Evolutionary conservation across 2,113 vertebrate genomes (phyloP).

Genomic region (Siniperca knerii): DNA sequence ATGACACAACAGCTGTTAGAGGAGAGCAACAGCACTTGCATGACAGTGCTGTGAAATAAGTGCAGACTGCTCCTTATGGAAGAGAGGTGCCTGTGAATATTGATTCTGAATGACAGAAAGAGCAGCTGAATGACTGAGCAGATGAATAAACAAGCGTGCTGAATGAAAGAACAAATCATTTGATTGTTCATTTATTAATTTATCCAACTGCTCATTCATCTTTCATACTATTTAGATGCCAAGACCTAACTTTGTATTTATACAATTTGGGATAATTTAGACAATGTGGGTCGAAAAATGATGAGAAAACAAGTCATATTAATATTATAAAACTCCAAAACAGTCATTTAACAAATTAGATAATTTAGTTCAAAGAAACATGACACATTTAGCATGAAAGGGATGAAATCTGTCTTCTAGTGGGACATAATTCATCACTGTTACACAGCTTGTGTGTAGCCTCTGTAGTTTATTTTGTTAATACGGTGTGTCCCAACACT

Average conservation of each 20-base stretch:
- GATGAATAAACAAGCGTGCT: slow-evolving; percentile 47
- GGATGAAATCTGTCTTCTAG: slow-evolving; percentile 27
- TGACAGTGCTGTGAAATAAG: slow-evolving; percentile 61
- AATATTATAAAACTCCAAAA: neutral
- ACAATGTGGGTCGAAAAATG: slow-evolving; percentile 1
- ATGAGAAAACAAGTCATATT: slow-evolving; percentile 21
- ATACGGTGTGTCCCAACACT: neutral
- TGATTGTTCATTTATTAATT: slow-evolving; percentile 38
- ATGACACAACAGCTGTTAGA: slow-evolving; percentile 70
- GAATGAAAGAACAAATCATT: slow-evolving; percentile 40
- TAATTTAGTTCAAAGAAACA: slow-evolving; percentile 29
- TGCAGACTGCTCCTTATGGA: slow-evolving; percentile 72
- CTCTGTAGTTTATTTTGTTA: neutral
- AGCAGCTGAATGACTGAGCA: slow-evolving; percentile 49
- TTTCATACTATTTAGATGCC: slow-evolving; percentile 10
- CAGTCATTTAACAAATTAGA: neutral
- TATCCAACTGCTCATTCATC: slow-evolving; percentile 1
- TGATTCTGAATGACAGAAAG: slow-evolving; percentile 53
- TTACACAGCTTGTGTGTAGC: slow-evolving; percentile 22
- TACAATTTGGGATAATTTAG: neutral
- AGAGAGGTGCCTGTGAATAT: slow-evolving; percentile 60
- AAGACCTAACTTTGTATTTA: neutral
- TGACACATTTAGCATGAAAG: slow-evolving; percentile 37
- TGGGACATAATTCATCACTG: slow-evolving; percentile 26
- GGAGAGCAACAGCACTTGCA: slow-evolving; percentile 39